A percentile compares a stretch with the other conserved stretches of the same genome.
These are phyloP conservation scores for Chrysaora quinquecirrha DNA, from an alignment of 30 jellyfish, hydroid and myxozoan genomes.

Conservation along the genomic window DNA sequence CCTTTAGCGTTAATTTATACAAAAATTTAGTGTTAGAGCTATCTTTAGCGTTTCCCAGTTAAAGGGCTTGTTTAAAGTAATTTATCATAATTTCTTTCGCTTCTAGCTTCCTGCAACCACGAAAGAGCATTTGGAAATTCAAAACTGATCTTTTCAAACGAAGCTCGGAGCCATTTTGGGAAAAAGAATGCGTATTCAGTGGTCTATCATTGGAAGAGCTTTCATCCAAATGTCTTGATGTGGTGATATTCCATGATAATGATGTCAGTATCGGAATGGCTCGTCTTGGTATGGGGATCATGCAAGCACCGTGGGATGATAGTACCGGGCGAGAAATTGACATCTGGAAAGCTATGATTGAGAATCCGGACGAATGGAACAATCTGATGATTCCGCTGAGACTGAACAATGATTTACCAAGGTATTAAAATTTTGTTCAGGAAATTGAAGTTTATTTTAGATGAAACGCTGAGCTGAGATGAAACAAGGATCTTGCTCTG, in stretches of 20 bases:
- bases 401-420: constrained; percentile 6
- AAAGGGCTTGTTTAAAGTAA: background rate
- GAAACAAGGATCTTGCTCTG: too few species aligned
- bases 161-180: constrained; percentile 90
- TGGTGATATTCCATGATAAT: constrained; percentile 56
- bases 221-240: constrained; percentile 62
- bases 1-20: too few species aligned
- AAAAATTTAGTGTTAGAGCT: too few species aligned
- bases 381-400: constrained; percentile 73
- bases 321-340: constrained; percentile 84
- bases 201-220: constrained; percentile 64
- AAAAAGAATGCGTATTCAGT: constrained; percentile 57
- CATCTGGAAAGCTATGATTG: constrained; percentile 84
- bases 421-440: constrained; percentile 26
- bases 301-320: constrained; percentile 87
- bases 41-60: too few species aligned
- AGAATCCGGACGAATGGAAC: constrained; percentile 82
- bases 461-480: too few species aligned
- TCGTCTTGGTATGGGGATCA: constrained; percentile 85
- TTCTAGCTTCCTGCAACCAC: constrained; percentile 73
- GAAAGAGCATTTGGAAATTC: constrained; percentile 55
- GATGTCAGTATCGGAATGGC: constrained; percentile 75
- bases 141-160: constrained; percentile 74
- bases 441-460: too few species aligned
- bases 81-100: background rate